Conservation (phyloP, 2,797 vertebrate species). For the Gobio occitaniae region DNA sequence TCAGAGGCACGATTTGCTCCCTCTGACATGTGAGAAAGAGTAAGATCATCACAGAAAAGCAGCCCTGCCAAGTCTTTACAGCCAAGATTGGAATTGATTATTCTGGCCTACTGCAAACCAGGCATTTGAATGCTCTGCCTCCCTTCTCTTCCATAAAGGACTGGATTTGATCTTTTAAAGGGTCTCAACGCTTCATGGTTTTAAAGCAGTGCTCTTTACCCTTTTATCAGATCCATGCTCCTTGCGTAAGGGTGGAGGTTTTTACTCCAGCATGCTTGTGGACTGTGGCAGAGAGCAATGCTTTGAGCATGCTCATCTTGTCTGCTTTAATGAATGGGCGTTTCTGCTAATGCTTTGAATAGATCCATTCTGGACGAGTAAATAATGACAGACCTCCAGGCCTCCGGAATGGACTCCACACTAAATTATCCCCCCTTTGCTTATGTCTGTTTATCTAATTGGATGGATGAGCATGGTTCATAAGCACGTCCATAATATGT, state of each 20-base stretch:
- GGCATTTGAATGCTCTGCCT: constrained; percentile 56
- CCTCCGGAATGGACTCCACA: constrained; percentile 74
- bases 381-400: constrained; percentile 76
- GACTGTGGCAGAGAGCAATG: constrained; percentile 65
- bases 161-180: constrained; percentile 57
- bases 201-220: constrained; percentile 19
- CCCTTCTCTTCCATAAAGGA: constrained; percentile 40
- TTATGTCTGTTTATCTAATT: constrained; percentile 63
- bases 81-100: constrained; percentile 71
- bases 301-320: constrained; percentile 64
- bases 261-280: constrained; percentile 8
- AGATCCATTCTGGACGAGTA: constrained; percentile 74
- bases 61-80: constrained; percentile 68
- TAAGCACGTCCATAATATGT: constrained; percentile 62
- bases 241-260: background rate
- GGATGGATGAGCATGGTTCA: constrained; percentile 66
- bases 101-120: constrained; percentile 63
- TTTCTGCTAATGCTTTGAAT: constrained; percentile 81
- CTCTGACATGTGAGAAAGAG: constrained; percentile 41
- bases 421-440: constrained; percentile 71
- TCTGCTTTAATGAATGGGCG: constrained; percentile 76
- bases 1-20: constrained; percentile 48
- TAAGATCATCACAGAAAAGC: constrained; percentile 63
- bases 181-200: constrained; percentile 18
- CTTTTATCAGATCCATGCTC: constrained; percentile 28